Evolutionary conservation across 2,888 invertebrate species (phyloP).

Genomic region (Sericinus montela): DNA sequence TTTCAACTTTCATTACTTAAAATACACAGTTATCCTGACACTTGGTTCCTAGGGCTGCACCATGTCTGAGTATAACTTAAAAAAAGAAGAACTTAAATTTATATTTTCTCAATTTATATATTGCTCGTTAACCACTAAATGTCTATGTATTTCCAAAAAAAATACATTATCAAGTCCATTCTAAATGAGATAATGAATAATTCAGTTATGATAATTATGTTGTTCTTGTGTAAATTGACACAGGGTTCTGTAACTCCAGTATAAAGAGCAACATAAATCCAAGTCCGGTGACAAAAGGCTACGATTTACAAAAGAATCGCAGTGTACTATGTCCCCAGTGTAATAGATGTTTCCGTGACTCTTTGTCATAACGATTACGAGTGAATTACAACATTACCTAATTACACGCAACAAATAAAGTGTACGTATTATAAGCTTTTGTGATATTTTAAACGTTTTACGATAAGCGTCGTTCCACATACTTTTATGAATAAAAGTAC

Average conservation of each 20-base stretch:
- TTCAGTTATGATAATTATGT: slow-evolving; percentile 18
- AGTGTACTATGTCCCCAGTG: slow-evolving; percentile 5
- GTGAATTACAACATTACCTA: slow-evolving; percentile 1
- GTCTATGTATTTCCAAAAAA: no score
- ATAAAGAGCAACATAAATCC: slow-evolving; percentile 45
- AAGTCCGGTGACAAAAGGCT: slow-evolving; percentile 53
- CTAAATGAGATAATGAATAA: slow-evolving; percentile 6
- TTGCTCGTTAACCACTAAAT: not conserved
- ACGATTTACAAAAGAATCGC: slow-evolving; percentile 44
- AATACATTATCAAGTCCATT: not conserved
- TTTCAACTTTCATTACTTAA: no score
- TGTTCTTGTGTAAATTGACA: slow-evolving; percentile 18
- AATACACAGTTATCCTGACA: no score
- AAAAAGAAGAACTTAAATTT: no score
- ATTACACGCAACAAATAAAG: not conserved
- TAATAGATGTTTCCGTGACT: slow-evolving; percentile 18
- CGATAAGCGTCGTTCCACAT: no score
- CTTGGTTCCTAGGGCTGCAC: no score
- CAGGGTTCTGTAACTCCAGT: not conserved
- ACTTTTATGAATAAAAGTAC: no score
- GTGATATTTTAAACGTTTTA: not conserved
- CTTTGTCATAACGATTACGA: slow-evolving; percentile 6
- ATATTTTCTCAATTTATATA: no score
- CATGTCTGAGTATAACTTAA: no score
- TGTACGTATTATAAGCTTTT: not conserved